Conservation (phyloP, 2,113 vertebrate genomes). For the Equus quagga region DNA sequence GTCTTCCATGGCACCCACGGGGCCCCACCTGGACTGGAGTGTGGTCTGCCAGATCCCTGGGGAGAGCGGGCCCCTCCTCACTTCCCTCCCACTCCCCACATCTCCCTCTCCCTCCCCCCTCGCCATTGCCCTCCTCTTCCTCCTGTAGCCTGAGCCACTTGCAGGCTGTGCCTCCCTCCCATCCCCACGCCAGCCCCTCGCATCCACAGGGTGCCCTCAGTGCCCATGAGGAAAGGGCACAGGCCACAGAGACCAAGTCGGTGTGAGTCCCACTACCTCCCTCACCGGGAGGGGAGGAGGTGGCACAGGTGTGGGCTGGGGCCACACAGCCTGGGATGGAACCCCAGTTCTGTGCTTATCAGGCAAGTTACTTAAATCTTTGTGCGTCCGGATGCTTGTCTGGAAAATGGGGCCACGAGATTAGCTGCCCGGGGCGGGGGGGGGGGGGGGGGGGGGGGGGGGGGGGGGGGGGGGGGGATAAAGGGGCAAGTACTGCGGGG, state of each 20-base stretch:
- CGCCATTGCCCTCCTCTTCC: accelerated
- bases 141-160: neutral
- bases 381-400: neutral
- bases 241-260: neutral
- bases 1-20: neutral
- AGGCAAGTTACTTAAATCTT: neutral
- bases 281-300: neutral
- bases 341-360: neutral
- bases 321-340: neutral
- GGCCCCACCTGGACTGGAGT: neutral
- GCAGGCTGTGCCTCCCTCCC: neutral
- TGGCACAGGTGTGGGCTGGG: too few relatives aligned
- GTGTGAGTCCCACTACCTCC: neutral
- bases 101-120: too few relatives aligned
- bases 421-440: neutral
- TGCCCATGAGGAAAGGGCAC: neutral
- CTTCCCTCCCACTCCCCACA: neutral
- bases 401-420: neutral
- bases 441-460: too few relatives aligned
- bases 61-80: neutral
- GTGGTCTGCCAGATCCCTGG: conserved; percentile 25
- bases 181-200: neutral
- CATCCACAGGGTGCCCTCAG: neutral
- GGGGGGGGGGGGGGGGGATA: too few relatives aligned
- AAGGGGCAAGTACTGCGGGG: neutral